A percentile compares a stretch with the other conserved stretches of the same genome.
Evolutionary conservation across 1,140 invertebrate genomes (phyloP).

Genomic region (Psix sp.): DNA sequence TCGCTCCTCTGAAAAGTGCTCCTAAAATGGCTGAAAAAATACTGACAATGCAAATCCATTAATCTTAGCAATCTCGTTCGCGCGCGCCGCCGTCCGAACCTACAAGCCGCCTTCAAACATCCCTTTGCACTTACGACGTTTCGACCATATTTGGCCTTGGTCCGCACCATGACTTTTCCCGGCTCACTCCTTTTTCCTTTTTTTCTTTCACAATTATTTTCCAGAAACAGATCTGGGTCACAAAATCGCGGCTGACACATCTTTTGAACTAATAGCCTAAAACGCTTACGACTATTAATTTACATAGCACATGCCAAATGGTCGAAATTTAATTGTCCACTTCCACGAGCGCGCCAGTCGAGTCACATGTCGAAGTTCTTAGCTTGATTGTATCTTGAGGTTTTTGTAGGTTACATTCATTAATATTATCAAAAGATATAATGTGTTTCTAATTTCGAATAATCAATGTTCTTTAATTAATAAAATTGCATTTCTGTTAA

Average conservation of each 20-base stretch:
- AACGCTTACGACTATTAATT: slow-evolving; percentile 39
- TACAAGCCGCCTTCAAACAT: slow-evolving; percentile 58
- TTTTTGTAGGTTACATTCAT: slow-evolving; percentile 32
- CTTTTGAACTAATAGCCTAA: slow-evolving; percentile 37
- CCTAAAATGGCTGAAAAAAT: slow-evolving; percentile 69
- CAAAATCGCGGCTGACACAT: slow-evolving; percentile 27
- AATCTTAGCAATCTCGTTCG: slow-evolving; percentile 65
- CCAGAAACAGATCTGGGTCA: slow-evolving; percentile 57
- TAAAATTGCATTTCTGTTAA: too few relatives aligned
- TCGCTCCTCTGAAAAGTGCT: slow-evolving; percentile 67
- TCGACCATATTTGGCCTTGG: slow-evolving; percentile 48
- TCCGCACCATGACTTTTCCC: slow-evolving; percentile 38
- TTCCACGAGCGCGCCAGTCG: slow-evolving; percentile 21
- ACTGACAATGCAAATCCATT: slow-evolving; percentile 69
- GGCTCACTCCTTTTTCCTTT: slow-evolving; percentile 20
- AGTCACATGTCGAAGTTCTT: slow-evolving; percentile 33
- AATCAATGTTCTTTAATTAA: too few relatives aligned
- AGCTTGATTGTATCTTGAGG: slow-evolving; percentile 37
- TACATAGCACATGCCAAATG: slow-evolving; percentile 31
- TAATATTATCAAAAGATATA: too few relatives aligned
- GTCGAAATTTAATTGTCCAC: slow-evolving; percentile 44
- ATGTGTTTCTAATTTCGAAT: too few relatives aligned
- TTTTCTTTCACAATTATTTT: slow-evolving; percentile 44
- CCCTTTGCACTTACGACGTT: slow-evolving; percentile 65
- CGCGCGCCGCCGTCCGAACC: slow-evolving; percentile 46